Percentiles rank a stretch among this genome's conserved stretches.
Evolutionary conservation across 2,797 vertebrate genomes (phyloP).

Genomic region (Dendrocincla fuliginosa): DNA sequence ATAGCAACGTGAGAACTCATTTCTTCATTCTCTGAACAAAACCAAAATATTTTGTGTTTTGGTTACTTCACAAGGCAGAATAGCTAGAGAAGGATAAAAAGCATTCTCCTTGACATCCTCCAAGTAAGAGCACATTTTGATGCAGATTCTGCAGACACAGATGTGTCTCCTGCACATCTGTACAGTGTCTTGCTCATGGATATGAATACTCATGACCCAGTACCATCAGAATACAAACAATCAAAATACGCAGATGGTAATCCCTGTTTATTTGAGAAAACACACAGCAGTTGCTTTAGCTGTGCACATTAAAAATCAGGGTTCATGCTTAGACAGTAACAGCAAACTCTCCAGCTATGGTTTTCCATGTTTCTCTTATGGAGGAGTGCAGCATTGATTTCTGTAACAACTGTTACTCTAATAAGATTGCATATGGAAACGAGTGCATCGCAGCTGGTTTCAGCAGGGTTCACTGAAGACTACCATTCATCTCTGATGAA

Average conservation of each 20-base stretch:
- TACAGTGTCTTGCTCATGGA: background rate
- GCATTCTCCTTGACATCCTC: background rate
- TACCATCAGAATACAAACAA: background rate
- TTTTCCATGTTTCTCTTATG: background rate
- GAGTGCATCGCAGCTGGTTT: slow-evolving; percentile 21
- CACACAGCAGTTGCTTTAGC: background rate
- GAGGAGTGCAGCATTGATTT: background rate
- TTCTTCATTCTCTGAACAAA: background rate
- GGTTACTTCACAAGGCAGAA: background rate
- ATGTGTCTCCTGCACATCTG: background rate
- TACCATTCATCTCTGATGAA: background rate
- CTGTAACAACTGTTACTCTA: slow-evolving; percentile 30
- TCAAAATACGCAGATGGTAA: background rate
- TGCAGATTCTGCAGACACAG: background rate
- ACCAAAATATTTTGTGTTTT: background rate
- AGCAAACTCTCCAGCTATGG: background rate
- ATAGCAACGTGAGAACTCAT: background rate
- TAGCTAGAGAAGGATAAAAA: background rate
- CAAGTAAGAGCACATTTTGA: background rate
- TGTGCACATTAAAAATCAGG: background rate
- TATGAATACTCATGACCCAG: background rate
- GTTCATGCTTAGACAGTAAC: background rate
- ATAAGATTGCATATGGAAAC: background rate
- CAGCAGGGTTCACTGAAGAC: slow-evolving; percentile 33
- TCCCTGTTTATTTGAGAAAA: background rate